These are phyloP conservation scores for Zaprionus inermis DNA, from an alignment of 1,140 invertebrate species.

Conservation along the genomic window DNA sequence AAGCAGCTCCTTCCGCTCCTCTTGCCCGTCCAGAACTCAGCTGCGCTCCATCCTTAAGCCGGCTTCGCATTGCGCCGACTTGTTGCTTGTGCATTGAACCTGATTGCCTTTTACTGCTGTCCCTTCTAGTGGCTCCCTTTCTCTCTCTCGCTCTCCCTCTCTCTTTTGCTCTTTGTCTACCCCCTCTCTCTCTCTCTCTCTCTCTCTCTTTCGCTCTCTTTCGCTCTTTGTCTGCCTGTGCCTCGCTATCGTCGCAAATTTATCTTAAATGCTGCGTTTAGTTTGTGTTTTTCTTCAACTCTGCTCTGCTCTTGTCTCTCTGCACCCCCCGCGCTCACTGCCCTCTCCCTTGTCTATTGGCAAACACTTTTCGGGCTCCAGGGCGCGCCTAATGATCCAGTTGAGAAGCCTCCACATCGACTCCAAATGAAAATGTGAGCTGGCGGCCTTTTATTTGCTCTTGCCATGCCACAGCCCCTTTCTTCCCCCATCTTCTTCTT, in stretches of 20 bases:
- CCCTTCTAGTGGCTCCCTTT: slow-evolving; percentile 37
- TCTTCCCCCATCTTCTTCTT: slow-evolving; percentile 10
- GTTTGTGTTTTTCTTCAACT: slow-evolving; percentile 45
- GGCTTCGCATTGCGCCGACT: slow-evolving; percentile 50
- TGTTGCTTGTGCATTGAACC: slow-evolving; percentile 80
- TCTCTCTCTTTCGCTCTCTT: slow-evolving; percentile 5
- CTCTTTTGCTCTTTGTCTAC: neutral
- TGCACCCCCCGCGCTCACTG: slow-evolving; percentile 12
- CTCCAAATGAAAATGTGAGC: slow-evolving; percentile 74
- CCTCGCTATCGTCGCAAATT: slow-evolving; percentile 70
- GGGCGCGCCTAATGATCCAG: slow-evolving; percentile 73
- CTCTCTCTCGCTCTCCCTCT: slow-evolving; percentile 14
- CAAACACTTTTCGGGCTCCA: slow-evolving; percentile 74
- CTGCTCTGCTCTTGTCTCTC: neutral
- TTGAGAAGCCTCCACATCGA: slow-evolving; percentile 47
- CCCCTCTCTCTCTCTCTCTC: slow-evolving; percentile 19
- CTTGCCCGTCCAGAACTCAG: neutral
- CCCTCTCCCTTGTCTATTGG: slow-evolving; percentile 54
- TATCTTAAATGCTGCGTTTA: slow-evolving; percentile 81
- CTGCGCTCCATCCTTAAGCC: neutral
- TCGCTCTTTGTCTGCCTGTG: neutral
- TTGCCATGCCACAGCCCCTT: slow-evolving; percentile 57
- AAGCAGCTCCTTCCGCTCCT: slow-evolving; percentile 1
- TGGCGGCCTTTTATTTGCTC: slow-evolving; percentile 66
- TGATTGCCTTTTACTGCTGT: slow-evolving; percentile 62